Percentiles rank a stretch among this genome's conserved stretches.
phyloP scores from a whole-genome alignment of 1,140 invertebrate species.

The Choristoneura fumiferana region DNA sequence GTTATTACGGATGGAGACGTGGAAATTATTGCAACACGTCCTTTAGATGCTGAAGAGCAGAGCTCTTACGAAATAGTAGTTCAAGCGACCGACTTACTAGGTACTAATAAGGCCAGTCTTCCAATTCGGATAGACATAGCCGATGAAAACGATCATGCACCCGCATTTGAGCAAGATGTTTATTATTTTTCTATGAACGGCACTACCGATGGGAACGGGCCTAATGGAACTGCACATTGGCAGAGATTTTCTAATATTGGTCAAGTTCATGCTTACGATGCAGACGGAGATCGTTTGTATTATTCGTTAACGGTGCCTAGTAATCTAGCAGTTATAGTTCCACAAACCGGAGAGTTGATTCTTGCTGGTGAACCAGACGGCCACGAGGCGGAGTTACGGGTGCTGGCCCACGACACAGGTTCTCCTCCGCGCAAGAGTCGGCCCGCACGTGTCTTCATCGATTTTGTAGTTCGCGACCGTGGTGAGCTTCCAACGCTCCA shows the following conservation, averaged over 20 bases:
- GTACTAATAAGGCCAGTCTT: slow-evolving; percentile 85
- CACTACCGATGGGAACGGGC: slow-evolving; percentile 74
- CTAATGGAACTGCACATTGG: slow-evolving; percentile 80
- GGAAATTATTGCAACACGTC: slow-evolving; percentile 84
- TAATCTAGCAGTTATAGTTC: slow-evolving; percentile 90
- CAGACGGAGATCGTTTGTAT: slow-evolving; percentile 91
- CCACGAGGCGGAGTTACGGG: slow-evolving; percentile 83
- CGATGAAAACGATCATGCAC: slow-evolving; percentile 95
- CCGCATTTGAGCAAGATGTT: slow-evolving; percentile 86
- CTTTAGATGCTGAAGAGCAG: slow-evolving; percentile 86
- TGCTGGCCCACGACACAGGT: slow-evolving; percentile 90
- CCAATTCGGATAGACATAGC: slow-evolving; percentile 85
- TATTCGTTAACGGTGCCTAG: slow-evolving; percentile 89
- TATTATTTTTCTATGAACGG: slow-evolving; percentile 88
- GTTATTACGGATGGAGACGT: slow-evolving; percentile 81
- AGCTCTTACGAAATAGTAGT: slow-evolving; percentile 85
- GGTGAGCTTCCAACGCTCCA: slow-evolving; percentile 81
- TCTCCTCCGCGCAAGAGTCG: slow-evolving; percentile 84
- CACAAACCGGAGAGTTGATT: slow-evolving; percentile 93
- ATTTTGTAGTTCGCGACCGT: slow-evolving; percentile 83
- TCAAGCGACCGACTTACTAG: slow-evolving; percentile 86
- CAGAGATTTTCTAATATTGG: slow-evolving; percentile 89
- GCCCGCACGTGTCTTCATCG: slow-evolving; percentile 86
- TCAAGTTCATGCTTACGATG: slow-evolving; percentile 89
- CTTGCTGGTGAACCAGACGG: slow-evolving; percentile 86